Percentiles rank a stretch among this genome's conserved stretches.
These are phyloP conservation scores for Noctua fimbriata DNA, from an alignment of 2,888 invertebrate species.

Conservation along the genomic window DNA sequence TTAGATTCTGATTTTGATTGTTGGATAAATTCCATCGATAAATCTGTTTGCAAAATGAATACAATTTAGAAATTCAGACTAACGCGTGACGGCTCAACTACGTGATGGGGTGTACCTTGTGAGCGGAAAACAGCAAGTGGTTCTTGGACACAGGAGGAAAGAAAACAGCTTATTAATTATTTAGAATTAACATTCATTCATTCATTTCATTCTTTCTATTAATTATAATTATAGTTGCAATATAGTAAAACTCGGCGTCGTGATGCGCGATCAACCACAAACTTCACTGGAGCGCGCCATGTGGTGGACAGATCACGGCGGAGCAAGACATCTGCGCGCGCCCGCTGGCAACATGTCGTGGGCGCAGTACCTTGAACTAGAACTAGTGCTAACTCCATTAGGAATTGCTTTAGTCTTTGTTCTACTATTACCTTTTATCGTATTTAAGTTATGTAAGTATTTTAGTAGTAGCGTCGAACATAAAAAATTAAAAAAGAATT, in stretches of 20 bases:
- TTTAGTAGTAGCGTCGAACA: neutral
- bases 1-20: too few species aligned
- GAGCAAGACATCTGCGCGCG: conserved; percentile 69
- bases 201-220: neutral
- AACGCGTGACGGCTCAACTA: too few species aligned
- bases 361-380: conserved; percentile 44
- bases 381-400: conserved; percentile 35
- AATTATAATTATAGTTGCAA: conserved; percentile 35
- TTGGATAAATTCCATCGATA: too few species aligned
- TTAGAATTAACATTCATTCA: too few species aligned
- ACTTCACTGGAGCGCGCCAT: conserved; percentile 70
- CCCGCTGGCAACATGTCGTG: conserved; percentile 67
- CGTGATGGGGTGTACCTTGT: too few species aligned
- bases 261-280: conserved; percentile 67
- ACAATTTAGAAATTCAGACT: too few species aligned
- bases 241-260: conserved; percentile 54
- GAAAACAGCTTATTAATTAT: too few species aligned
- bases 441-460: neutral
- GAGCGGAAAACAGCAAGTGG: too few species aligned
- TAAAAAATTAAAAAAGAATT: too few species aligned
- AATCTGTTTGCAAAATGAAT: too few species aligned
- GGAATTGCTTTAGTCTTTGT: neutral
- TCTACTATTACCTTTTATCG: neutral
- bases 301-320: conserved; percentile 76
- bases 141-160: too few species aligned